Evolutionary conservation across 2,888 invertebrate genomes (phyloP), one percentile per base, ranked within the genome.

Genomic region (Idaea biselata): DNA sequence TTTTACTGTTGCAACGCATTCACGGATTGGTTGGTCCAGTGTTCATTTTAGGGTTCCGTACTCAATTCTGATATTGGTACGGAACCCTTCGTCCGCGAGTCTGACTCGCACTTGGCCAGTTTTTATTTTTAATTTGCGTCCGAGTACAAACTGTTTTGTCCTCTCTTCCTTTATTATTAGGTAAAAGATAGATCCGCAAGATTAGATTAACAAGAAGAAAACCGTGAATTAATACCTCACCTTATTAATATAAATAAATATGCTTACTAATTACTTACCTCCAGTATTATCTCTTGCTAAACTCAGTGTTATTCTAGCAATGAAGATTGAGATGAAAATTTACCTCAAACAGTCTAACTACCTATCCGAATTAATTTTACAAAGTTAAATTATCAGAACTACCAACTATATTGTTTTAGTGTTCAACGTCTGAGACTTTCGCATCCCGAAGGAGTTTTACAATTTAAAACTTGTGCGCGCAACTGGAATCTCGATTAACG

Each of bases 401-500:
- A 44, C 44, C 2, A 44, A 44, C 44, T 44, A 44, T 44, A 44
- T 44, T 17, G 55, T 55, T 17, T 16, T 55, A 55, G 8, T 55
- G 16, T 14, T 14, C 18, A 18, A 18, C 17, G 17, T 56, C 6
- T 56, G 17, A 56, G 14, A 56, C 56, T 18, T 55, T 55, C 16
- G 6, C 55, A 14, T 56, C 18, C 18, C 56, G 16, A 56, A 56
- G 56, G 18, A 56, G 56, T 56, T 17, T 55, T 16, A 17, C 44
- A 67, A 59, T 66, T 66, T 54, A 64, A 70, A 69, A 67, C 69
- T 70, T 62, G 61, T 61, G 63, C 65, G 55, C 31, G 63, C 54
- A 61, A 65, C 63, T 58, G 18, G 60, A 65, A 58, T 60, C 58
- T 56, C 58, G 66, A 70, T 71, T 71, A 71, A 62, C 68, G 66